Evolutionary conservation across 2,113 vertebrate species (phyloP), one percentile per base, ranked within the genome.

Genomic region (Otis tarda): DNA sequence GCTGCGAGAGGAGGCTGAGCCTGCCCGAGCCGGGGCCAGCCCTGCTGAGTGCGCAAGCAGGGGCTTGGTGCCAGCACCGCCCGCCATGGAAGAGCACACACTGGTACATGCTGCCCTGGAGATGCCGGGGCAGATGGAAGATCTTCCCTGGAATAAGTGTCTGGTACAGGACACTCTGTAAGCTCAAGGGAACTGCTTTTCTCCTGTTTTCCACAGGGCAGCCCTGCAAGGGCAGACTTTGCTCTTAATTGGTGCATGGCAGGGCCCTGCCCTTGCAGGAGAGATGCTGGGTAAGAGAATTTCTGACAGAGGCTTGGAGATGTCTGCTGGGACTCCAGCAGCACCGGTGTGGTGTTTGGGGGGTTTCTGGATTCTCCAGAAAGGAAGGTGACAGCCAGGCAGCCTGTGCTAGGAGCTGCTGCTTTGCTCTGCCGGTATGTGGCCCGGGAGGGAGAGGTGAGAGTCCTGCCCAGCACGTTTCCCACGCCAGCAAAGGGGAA

Each of bases 401-500:
- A 91, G 35, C 24, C 61, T 64, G 3, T 2, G 4, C 47, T 60
- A 53, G 47, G 78, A 55, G 27, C 41, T 83, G 67, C 56, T 78
- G 27, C 69, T 74, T 63, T 0, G 0, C 69, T 82, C 0, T 17
- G 24, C 19, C 2, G 0, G 25, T 55, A n/a, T 0, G 0, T 60
- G 75, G 30, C 4, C 1, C 0, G 4, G 22, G 25, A 47, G 31
- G 41, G n/a, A 93, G 50, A 41, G 28, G 37, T 1, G 7, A 18
- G 11, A 67, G 21, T 24, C 45, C 39, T 87, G 50, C 45, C 55
- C 30, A 25, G 35, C 5, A 5, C 8, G 1, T 49, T 83, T 65
- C 14, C 28, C 22, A 30, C 6, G 2, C 33, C 6, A 19, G 22
- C 27, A 68, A 55, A 67, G 28, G 33, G 74, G 57, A 83, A 70